Percentiles rank a stretch among this genome's conserved stretches.
Evolutionary conservation across 2,888 invertebrate genomes (phyloP).

Genomic region (Synergus umbraculus): DNA sequence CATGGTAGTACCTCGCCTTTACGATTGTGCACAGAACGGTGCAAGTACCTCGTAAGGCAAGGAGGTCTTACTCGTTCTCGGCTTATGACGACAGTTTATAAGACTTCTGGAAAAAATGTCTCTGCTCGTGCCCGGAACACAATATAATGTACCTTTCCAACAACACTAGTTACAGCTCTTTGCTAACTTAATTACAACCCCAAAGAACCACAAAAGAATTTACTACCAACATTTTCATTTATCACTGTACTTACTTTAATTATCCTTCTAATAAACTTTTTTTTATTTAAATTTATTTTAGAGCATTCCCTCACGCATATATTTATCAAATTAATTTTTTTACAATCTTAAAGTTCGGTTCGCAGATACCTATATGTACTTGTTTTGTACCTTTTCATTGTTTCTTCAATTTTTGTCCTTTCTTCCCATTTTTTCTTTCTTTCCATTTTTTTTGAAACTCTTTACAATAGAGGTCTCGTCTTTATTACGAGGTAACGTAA

Average conservation of each 20-base stretch:
- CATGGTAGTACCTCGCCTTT: slow-evolving; percentile 12
- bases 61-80: neutral
- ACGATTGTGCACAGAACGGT: slow-evolving; percentile 5
- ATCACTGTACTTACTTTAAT: neutral
- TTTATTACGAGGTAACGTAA: neutral
- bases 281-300: neutral
- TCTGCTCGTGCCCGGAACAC: neutral
- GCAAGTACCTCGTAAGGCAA: slow-evolving; percentile 6
- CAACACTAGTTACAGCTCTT: slow-evolving; percentile 6
- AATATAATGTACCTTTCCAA: neutral
- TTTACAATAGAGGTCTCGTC: slow-evolving; percentile 4
- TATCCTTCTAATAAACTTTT: neutral
- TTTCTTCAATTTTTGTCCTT: slow-evolving; percentile 18
- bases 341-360: neutral
- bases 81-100: neutral
- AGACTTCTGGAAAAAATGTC: neutral
- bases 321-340: neutral
- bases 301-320: neutral
- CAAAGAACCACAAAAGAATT: neutral
- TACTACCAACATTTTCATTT: neutral
- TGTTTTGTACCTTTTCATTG: neutral
- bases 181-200: neutral
- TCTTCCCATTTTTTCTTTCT: neutral
- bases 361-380: neutral
- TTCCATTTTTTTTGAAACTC: slow-evolving; percentile 13